Conservation (phyloP, 2,113 vertebrate genomes). For the Apeltes quadracus region DNA sequence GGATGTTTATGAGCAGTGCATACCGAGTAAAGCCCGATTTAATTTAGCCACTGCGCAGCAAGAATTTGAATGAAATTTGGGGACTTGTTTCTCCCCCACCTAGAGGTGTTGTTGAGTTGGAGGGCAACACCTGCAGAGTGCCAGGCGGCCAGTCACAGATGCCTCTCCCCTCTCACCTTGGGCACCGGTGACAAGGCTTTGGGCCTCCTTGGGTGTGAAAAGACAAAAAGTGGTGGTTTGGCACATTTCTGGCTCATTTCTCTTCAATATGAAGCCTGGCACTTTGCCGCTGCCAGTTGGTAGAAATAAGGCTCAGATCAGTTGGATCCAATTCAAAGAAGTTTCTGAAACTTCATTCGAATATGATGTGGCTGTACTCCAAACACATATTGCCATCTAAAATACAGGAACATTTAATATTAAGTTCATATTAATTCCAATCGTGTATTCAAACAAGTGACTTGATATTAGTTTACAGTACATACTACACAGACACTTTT, state of each 20-base stretch:
- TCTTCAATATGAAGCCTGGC: slow-evolving; percentile 21
- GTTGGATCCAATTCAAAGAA: too few relatives aligned
- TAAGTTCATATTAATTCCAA: not conserved
- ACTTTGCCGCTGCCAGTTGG: not conserved
- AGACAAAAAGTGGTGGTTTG: slow-evolving; percentile 24
- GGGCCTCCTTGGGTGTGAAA: slow-evolving; percentile 32
- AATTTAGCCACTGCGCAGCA: slow-evolving; percentile 6
- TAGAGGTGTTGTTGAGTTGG: not conserved
- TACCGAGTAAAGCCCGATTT: slow-evolving; percentile 17
- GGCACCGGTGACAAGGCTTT: slow-evolving; percentile 17
- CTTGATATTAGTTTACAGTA: not conserved
- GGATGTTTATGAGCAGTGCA: slow-evolving; percentile 25
- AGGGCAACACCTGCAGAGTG: slow-evolving; percentile 22
- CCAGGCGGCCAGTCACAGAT: not conserved
- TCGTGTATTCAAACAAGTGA: not conserved
- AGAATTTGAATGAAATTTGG: slow-evolving; percentile 14
- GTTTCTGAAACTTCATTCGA: not conserved
- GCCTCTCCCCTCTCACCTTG: slow-evolving; percentile 39
- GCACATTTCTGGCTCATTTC: slow-evolving; percentile 43
- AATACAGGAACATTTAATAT: not conserved
- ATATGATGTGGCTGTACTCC: not conserved
- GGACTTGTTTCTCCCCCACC: slow-evolving; percentile 14
- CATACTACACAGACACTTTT: not conserved
- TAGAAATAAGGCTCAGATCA: slow-evolving; percentile 5
- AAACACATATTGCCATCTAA: not conserved